Conservation (phyloP, 2,888 invertebrate genomes). For the Tyria jacobaeae region DNA sequence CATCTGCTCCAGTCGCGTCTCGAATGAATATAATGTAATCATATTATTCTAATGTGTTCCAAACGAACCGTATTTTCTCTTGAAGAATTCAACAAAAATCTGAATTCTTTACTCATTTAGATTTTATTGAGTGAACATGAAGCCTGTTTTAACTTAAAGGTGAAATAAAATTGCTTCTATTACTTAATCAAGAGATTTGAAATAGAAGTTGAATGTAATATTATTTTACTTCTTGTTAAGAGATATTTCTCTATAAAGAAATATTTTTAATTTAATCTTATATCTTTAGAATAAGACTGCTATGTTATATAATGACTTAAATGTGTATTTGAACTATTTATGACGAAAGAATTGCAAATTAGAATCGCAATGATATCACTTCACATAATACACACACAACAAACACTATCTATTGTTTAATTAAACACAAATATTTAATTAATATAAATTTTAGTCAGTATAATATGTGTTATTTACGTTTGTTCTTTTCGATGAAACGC, state of each 20-base stretch:
- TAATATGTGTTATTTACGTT: too few relatives aligned
- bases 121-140: conserved; percentile 40
- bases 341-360: background rate
- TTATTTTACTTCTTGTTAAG: background rate
- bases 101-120: conserved; percentile 32
- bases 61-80: conserved; percentile 35
- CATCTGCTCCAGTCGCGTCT: conserved; percentile 45
- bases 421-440: too few relatives aligned
- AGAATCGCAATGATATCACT: background rate
- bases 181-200: conserved; percentile 22
- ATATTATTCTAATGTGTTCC: conserved; percentile 53
- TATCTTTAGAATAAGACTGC: background rate
- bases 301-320: background rate
- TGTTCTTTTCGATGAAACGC: background rate
- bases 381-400: too few relatives aligned
- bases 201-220: background rate
- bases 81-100: conserved; percentile 41
- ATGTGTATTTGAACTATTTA: background rate
- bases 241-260: background rate
- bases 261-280: background rate
- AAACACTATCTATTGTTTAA: too few relatives aligned
- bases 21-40: conserved; percentile 48
- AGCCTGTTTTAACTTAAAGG: conserved; percentile 27
- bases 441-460: too few relatives aligned
- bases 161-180: conserved; percentile 34